phyloP scores from a whole-genome alignment of 64 coral and sea anemone species.

The Astreopora myriophthalma region DNA sequence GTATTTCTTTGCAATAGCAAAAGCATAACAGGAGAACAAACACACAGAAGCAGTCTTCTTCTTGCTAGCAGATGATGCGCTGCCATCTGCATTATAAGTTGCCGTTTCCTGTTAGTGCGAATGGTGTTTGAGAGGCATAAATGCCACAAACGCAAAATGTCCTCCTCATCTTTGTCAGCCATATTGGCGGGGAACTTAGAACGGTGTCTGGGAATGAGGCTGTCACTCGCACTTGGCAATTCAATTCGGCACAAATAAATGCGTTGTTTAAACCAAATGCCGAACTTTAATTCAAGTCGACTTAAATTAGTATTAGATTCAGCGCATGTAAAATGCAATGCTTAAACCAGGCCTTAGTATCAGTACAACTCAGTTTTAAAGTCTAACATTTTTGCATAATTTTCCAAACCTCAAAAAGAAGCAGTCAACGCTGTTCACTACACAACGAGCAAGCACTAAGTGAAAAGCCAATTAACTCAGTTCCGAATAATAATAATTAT shows the following conservation, averaged over 20 bases:
- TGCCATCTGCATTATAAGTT: not conserved
- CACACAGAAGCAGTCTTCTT: slow-evolving; percentile 9
- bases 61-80: not conserved
- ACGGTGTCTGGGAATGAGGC: not conserved
- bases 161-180: not conserved
- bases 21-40: slow-evolving; percentile 29
- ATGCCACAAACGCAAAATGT: not conserved
- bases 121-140: not conserved
- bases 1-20: slow-evolving; percentile 7
- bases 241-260: not conserved
- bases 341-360: slow-evolving; percentile 3
- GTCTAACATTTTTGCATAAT: too few species aligned
- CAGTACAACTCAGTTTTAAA: too few species aligned
- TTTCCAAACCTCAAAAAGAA: too few species aligned
- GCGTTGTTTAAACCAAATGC: not conserved
- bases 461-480: too few species aligned
- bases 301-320: not conserved
- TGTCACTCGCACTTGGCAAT: not conserved
- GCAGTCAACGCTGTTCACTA: too few species aligned
- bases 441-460: too few species aligned
- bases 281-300: not conserved
- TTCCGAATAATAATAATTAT: too few species aligned
- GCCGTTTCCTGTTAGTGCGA: not conserved
- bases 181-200: not conserved
- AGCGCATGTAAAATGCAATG: slow-evolving; percentile 3